Conservation (phyloP, 2,797 vertebrate genomes). For the Echiichthys vipera region DNA sequence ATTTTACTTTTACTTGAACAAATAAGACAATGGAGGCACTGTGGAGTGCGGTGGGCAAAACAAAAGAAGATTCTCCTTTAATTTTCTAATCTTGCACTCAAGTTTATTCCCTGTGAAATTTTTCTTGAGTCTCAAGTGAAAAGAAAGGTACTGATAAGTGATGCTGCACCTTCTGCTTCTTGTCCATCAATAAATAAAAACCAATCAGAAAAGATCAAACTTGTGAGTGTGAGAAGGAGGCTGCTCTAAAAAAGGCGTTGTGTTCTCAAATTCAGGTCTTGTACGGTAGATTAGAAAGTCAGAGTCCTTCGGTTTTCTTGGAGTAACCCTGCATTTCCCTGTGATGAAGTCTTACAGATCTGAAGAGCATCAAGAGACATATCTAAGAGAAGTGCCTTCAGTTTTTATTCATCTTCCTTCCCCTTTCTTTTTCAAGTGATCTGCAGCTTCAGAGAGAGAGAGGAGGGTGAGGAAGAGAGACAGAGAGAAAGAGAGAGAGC, state of each 20-base stretch:
- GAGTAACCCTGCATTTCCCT: conserved; percentile 75
- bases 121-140: conserved; percentile 3
- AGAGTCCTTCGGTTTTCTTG: conserved; percentile 69
- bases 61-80: conserved; percentile 17
- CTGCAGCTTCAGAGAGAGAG: conserved; percentile 74
- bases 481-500: conserved; percentile 26
- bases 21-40: neutral
- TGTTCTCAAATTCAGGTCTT: conserved; percentile 71
- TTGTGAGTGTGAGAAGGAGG: conserved; percentile 12
- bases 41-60: neutral
- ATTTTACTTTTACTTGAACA: conserved; percentile 8
- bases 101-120: conserved; percentile 26
- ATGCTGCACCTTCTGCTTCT: conserved; percentile 30
- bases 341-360: conserved; percentile 84
- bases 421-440: conserved; percentile 78
- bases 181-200: conserved; percentile 62
- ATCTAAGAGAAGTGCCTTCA: conserved; percentile 83
- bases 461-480: conserved; percentile 38
- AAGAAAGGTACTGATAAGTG: conserved; percentile 15
- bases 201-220: conserved; percentile 44
- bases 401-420: conserved; percentile 83
- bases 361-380: conserved; percentile 84
- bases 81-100: conserved; percentile 4
- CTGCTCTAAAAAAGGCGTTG: conserved; percentile 33
- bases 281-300: conserved; percentile 73